These are phyloP conservation scores for Leucophenga varia DNA, from an alignment of 1,140 invertebrate genomes.

Conservation along the genomic window DNA sequence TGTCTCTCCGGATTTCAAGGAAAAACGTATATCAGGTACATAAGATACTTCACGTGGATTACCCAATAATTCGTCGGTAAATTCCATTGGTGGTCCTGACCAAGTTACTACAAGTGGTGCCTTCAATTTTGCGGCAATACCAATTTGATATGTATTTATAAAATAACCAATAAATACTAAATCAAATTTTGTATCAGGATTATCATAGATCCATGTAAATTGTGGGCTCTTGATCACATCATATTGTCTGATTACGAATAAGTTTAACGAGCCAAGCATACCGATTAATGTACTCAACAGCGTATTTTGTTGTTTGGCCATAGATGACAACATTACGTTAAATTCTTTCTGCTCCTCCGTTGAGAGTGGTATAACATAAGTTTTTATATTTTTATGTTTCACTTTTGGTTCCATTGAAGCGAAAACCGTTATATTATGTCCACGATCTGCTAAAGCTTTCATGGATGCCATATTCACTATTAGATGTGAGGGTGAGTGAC, in stretches of 20 bases:
- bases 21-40: slow-evolving; percentile 17
- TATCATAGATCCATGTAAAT: slow-evolving; percentile 15
- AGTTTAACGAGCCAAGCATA: not conserved
- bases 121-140: slow-evolving; percentile 26
- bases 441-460: slow-evolving; percentile 20
- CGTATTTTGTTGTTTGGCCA: slow-evolving; percentile 5
- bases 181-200: slow-evolving; percentile 22
- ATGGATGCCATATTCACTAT: slow-evolving; percentile 30
- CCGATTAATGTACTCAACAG: slow-evolving; percentile 3
- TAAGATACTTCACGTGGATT: slow-evolving; percentile 25
- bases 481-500: slow-evolving; percentile 29
- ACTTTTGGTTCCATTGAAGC: slow-evolving; percentile 11
- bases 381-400: slow-evolving; percentile 22
- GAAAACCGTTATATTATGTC: slow-evolving; percentile 36
- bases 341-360: not conserved
- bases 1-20: not conserved
- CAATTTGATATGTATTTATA: slow-evolving; percentile 26
- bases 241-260: slow-evolving; percentile 18
- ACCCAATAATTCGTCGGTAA: slow-evolving; percentile 17
- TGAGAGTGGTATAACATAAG: slow-evolving; percentile 12
- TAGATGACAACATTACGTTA: slow-evolving; percentile 3
- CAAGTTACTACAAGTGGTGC: slow-evolving; percentile 24
- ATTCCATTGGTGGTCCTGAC: slow-evolving; percentile 14
- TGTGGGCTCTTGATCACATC: slow-evolving; percentile 17
- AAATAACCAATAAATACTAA: slow-evolving; percentile 24